These are phyloP conservation scores for Saxidomus purpurata DNA, from an alignment of 1,140 invertebrate species.

Conservation along the genomic window DNA sequence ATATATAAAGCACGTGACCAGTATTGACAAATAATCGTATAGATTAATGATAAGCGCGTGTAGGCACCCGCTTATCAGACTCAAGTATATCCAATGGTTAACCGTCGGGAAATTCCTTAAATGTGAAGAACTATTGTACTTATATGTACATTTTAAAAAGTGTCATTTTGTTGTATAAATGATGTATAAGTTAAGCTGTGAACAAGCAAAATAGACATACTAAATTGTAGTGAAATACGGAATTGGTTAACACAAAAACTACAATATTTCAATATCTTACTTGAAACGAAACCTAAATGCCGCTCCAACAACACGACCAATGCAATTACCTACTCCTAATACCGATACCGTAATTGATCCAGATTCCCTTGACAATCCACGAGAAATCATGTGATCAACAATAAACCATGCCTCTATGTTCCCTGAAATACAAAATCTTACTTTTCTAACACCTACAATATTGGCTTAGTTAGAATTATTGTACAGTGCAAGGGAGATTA, in stretches of 20 bases:
- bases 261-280: neutral
- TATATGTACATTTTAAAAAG: no score
- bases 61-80: no score
- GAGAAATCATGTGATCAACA: conserved; percentile 34
- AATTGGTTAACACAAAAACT: neutral
- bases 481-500: no score
- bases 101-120: neutral
- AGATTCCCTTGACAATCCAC: neutral
- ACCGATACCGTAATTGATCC: neutral
- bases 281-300: neutral
- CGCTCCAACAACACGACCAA: neutral
- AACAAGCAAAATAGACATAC: neutral
- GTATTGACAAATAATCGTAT: neutral
- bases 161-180: neutral
- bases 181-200: neutral
- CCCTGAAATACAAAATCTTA: neutral
- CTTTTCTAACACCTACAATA: no score
- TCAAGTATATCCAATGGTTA: neutral
- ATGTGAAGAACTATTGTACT: neutral
- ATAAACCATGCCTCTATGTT: conserved; percentile 41
- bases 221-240: neutral
- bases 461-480: no score
- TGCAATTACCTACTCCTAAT: neutral
- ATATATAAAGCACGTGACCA: neutral
- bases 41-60: neutral